Evolutionary conservation across 1,140 invertebrate genomes (phyloP).

Genomic region (Pollicipes pollicipes): DNA sequence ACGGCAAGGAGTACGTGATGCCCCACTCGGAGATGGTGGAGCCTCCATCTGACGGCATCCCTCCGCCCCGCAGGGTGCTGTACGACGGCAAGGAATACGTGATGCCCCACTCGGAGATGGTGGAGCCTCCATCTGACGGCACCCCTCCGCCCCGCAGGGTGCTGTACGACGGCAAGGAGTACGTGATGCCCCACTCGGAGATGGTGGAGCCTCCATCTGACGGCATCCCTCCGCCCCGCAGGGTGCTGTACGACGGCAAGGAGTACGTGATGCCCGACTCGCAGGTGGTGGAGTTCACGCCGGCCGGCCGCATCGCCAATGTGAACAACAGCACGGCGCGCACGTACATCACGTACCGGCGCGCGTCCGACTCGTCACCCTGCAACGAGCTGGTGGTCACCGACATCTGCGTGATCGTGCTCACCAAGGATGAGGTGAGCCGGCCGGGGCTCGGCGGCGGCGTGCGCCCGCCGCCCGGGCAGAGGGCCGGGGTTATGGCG

Average conservation of each 20-base stretch:
- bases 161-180: slow-evolving; percentile 80
- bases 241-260: slow-evolving; percentile 79
- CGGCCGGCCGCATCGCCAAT: slow-evolving; percentile 73
- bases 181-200: slow-evolving; percentile 81
- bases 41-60: no score
- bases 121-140: no score
- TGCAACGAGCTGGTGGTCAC: slow-evolving; percentile 95
- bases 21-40: no score
- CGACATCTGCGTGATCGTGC: slow-evolving; percentile 85
- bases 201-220: slow-evolving; percentile 69
- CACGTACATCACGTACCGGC: slow-evolving; percentile 82
- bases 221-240: no score
- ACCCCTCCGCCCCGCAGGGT: slow-evolving; percentile 37
- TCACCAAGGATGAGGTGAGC: slow-evolving; percentile 65
- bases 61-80: no score
- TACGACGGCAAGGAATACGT: no score
- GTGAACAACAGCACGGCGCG: slow-evolving; percentile 84
- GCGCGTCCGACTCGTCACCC: slow-evolving; percentile 61
- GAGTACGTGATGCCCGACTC: slow-evolving; percentile 85
- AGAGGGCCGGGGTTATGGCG: no score
- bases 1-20: no score
- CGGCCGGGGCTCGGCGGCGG: neutral
- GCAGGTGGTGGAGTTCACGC: slow-evolving; percentile 70
- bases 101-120: no score
- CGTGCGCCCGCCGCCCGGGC: no score